Percentiles rank a stretch among this genome's conserved stretches.
These are phyloP conservation scores for Intellagama lesueurii DNA, from an alignment of 2,797 vertebrate genomes.

Conservation along the genomic window DNA sequence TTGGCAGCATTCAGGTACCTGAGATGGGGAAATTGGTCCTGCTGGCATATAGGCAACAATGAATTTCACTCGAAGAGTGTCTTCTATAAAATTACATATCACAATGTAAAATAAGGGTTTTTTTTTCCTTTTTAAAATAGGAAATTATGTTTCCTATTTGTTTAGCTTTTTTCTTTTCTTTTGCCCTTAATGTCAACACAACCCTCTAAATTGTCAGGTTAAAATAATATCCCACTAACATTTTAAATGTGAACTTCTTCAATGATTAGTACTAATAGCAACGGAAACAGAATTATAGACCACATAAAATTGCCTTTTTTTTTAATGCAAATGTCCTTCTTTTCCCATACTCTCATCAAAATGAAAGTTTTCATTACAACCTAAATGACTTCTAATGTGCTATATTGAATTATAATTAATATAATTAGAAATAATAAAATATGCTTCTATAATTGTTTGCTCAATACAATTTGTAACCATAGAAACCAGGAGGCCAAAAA, in stretches of 20 bases:
- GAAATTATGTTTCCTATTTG: not conserved
- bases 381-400: constrained; percentile 67
- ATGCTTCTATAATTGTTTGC: constrained; percentile 65
- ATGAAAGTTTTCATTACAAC: constrained; percentile 61
- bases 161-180: not conserved
- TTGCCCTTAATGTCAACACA: not conserved
- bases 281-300: constrained; percentile 57
- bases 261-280: constrained; percentile 59
- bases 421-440: constrained; percentile 69
- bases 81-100: not conserved
- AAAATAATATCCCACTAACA: constrained; percentile 43
- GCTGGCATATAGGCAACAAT: not conserved
- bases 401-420: constrained; percentile 71
- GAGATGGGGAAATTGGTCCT: not conserved
- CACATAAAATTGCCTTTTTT: constrained; percentile 53
- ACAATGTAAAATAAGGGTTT: not conserved
- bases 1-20: not conserved
- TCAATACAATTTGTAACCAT: constrained; percentile 63
- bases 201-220: constrained; percentile 26
- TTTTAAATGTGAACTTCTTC: constrained; percentile 51
- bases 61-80: not conserved
- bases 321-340: constrained; percentile 47
- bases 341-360: constrained; percentile 35
- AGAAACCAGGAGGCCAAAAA: constrained; percentile 45
- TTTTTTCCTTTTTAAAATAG: not conserved